These are phyloP conservation scores for Lasioglossum pauxillum DNA, from an alignment of 2,888 invertebrate genomes.

Conservation along the genomic window DNA sequence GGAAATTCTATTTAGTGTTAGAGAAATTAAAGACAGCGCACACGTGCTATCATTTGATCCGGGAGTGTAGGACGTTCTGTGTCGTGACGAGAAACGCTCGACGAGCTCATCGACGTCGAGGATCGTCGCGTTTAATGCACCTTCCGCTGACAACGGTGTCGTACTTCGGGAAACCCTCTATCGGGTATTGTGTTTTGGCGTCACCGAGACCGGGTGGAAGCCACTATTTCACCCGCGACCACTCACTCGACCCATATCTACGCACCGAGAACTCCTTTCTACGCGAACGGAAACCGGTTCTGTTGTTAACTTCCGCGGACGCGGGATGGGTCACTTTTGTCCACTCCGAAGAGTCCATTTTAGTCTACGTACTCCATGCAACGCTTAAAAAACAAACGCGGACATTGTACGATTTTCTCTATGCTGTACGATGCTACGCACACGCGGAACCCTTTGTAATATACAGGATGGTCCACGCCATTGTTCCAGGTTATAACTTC, in stretches of 20 bases:
- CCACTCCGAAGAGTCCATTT: neutral
- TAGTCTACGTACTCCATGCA: neutral
- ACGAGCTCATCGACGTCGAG: constrained; percentile 49
- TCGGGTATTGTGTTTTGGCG: constrained; percentile 53
- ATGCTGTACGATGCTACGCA: too few species aligned
- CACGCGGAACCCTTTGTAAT: neutral
- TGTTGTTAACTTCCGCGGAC: neutral
- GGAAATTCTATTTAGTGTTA: too few species aligned
- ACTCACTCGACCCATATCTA: constrained; percentile 53
- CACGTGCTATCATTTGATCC: neutral
- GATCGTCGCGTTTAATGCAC: constrained; percentile 59
- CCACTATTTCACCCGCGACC: constrained; percentile 38
- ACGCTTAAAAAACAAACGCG: neutral
- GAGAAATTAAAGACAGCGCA: neutral
- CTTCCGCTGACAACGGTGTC: constrained; percentile 51
- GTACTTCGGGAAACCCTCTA: constrained; percentile 46
- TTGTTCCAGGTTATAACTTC: neutral
- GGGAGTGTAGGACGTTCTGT: neutral
- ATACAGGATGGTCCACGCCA: neutral
- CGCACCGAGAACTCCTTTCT: constrained; percentile 9
- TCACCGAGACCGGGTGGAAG: constrained; percentile 32
- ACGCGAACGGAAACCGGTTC: neutral
- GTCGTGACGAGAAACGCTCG: constrained; percentile 22
- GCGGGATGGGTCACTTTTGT: neutral
- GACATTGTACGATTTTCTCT: neutral